Evolutionary conservation across 64 coral and sea anemone genomes (phyloP), one percentile per base, ranked within the genome.

Genomic region (Exaiptasia diaphana): DNA sequence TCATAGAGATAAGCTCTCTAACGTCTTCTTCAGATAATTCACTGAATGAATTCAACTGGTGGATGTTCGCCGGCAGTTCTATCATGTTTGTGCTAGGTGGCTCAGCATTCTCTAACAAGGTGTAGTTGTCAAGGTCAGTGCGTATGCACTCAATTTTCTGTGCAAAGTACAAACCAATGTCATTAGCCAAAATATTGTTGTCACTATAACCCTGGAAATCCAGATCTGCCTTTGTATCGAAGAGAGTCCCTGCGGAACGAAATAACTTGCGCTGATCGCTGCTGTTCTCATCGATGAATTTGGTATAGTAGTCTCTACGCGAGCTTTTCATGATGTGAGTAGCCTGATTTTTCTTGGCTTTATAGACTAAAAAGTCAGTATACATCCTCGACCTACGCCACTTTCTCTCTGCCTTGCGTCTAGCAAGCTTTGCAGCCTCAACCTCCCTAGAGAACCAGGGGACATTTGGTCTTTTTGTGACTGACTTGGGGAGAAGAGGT

Each of bases 361-460:
- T 73, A 22, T 78, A 60, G 35, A 56, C 35, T 40, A 78, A 21
- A 41, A 56, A 38, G 75, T 78, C 18, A 29, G 32, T 44, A 28
- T 44, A 36, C 44, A 62, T 15, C 10, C 57, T 71, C n/a, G 43
- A 70, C 56, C 45, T 77, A 12, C 23, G 54, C 30, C 31, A 56
- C 15, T 57, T 82, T 28, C 61, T 82, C 52, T 82, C 79, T 37
- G 38, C 24, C 31, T 52, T 39, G 30, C 64, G 44, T 8, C 64
- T 31, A 35, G 42, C 45, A 48, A 45, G 34, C 14, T 72, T 79
- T 58, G 74, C 75, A 80, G 75, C 35, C 32, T 73, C 62, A 37
- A 88, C 71, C 21, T 67, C 63, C 3, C 77, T 30, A 18, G 26
- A 67, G 29, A 76, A 86, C 83, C 83, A 86, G 37, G 57, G 83